Evolutionary conservation across 2,888 invertebrate genomes (phyloP).

Genomic region (Eurois occulta): DNA sequence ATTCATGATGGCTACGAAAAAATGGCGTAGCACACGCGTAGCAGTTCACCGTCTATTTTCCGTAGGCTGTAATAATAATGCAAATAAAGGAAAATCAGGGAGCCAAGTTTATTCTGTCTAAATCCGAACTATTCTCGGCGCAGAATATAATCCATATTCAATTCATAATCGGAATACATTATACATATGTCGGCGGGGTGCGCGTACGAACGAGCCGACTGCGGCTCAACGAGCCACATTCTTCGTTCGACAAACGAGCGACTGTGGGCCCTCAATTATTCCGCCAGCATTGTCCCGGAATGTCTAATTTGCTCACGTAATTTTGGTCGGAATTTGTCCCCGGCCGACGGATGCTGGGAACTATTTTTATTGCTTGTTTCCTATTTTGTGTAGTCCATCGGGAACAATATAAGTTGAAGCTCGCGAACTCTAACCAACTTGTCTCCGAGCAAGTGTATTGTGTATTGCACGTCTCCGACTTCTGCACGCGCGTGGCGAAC

Average conservation of each 20-base stretch:
- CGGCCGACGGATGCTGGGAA: constrained; percentile 84
- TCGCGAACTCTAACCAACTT: constrained; percentile 84
- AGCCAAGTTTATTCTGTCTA: constrained; percentile 53
- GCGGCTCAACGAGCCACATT: constrained; percentile 71
- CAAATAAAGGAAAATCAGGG: constrained; percentile 60
- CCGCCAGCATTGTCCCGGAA: constrained; percentile 87
- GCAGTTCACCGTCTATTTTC: constrained; percentile 44
- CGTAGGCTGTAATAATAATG: constrained; percentile 40
- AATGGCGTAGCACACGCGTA: constrained; percentile 40
- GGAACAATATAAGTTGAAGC: constrained; percentile 87
- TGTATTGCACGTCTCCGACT: constrained; percentile 83
- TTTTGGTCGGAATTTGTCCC: constrained; percentile 88
- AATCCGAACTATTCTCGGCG: constrained; percentile 58
- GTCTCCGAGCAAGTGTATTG: constrained; percentile 85
- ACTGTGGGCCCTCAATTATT: constrained; percentile 85
- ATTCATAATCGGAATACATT: constrained; percentile 69
- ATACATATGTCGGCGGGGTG: constrained; percentile 52
- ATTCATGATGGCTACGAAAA: constrained; percentile 41
- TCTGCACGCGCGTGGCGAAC: constrained; percentile 60
- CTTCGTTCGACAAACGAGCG: constrained; percentile 78
- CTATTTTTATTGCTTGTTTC: constrained; percentile 90
- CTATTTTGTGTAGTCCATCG: constrained; percentile 85
- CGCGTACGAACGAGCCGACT: constrained; percentile 57
- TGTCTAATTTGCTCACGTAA: constrained; percentile 90
- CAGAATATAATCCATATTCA: constrained; percentile 65